phyloP scores from a whole-genome alignment of 1,140 invertebrate species.

The Lanistes nyassanus region DNA sequence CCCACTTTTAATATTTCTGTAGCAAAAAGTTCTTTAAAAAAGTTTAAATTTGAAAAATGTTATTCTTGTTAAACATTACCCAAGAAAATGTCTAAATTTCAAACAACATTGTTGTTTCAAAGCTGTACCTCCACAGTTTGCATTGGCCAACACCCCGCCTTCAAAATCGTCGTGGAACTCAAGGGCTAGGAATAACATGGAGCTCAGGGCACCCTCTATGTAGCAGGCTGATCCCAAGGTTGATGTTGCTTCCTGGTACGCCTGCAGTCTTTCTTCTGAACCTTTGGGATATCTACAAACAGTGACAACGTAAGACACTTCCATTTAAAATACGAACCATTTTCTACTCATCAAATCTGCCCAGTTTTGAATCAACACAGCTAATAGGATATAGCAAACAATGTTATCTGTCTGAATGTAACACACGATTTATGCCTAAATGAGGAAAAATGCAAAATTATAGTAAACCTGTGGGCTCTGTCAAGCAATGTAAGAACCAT shows the following conservation, averaged over 20 bases:
- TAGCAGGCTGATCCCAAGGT: conserved; percentile 56
- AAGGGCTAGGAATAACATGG: conserved; percentile 51
- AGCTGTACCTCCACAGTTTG: conserved; percentile 56
- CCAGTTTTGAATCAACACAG: too few relatives aligned
- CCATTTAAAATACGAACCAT: background rate
- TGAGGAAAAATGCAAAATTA: background rate
- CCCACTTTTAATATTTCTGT: too few relatives aligned
- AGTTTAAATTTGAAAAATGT: background rate
- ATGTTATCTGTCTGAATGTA: too few relatives aligned
- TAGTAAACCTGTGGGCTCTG: conserved; percentile 24
- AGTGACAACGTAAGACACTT: background rate
- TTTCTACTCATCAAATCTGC: too few relatives aligned
- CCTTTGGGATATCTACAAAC: conserved; percentile 36
- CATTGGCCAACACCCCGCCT: conserved; percentile 51
- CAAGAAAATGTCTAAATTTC: background rate
- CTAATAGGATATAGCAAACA: too few relatives aligned
- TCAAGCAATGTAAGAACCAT: conserved; percentile 39
- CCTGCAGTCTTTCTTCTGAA: conserved; percentile 40
- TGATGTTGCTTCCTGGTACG: conserved; percentile 42
- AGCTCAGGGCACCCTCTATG: conserved; percentile 55
- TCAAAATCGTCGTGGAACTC: conserved; percentile 52
- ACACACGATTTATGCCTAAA: background rate
- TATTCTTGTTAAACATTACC: too few relatives aligned
- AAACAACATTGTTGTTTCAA: background rate
- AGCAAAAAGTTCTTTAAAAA: too few relatives aligned